These are phyloP conservation scores for Gorsachius magnificus DNA, from an alignment of 2,797 vertebrate genomes.

Conservation along the genomic window DNA sequence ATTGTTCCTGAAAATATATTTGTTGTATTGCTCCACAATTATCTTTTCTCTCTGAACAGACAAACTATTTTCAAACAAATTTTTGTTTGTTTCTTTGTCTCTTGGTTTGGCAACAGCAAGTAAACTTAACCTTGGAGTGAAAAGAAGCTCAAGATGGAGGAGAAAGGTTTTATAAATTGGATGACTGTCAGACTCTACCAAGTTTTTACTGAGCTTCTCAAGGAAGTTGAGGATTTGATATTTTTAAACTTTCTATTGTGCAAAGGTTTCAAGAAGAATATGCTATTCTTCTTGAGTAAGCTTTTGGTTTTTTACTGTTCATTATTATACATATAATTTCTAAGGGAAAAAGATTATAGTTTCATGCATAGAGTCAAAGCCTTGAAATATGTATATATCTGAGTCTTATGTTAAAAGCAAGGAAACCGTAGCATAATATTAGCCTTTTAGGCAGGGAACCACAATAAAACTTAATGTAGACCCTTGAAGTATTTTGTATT, in stretches of 20 bases:
- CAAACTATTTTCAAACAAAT: neutral
- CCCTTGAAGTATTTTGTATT: neutral
- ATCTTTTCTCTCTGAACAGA: neutral
- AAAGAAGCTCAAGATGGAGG: neutral
- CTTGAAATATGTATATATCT: neutral
- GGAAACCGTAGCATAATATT: fast-evolving
- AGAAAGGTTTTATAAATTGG: neutral
- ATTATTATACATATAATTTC: neutral
- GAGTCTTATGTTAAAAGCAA: neutral
- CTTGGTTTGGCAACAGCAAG: neutral
- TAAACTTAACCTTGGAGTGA: neutral
- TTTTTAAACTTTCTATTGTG: neutral
- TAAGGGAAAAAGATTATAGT: neutral
- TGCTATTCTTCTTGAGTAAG: neutral
- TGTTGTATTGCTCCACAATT: neutral
- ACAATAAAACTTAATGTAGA: neutral
- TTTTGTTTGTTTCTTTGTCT: neutral
- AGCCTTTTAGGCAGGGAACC: neutral
- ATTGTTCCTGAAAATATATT: neutral
- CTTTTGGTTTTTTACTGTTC: neutral
- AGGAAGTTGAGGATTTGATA: neutral
- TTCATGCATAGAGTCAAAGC: neutral
- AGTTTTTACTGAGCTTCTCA: neutral
- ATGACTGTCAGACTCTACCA: neutral
- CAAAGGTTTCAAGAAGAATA: neutral